These are phyloP conservation scores for Lepidurus packardi DNA, from an alignment of 1,140 invertebrate genomes.

Conservation along the genomic window DNA sequence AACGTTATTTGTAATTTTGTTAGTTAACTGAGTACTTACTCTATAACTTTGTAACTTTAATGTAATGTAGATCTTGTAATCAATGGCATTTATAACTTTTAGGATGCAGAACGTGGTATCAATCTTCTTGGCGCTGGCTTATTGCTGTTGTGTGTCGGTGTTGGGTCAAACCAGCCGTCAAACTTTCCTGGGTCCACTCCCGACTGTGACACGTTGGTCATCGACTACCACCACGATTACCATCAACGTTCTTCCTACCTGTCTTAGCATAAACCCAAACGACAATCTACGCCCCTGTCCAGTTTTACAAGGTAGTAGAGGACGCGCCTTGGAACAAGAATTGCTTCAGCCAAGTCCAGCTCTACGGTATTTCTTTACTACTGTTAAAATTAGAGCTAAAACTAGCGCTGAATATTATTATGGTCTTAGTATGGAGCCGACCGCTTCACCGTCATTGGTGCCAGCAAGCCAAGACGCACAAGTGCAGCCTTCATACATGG, in stretches of 20 bases:
- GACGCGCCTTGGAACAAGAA: neutral
- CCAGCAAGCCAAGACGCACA: neutral
- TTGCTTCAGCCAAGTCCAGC: neutral
- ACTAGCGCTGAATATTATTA: neutral
- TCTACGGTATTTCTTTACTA: too few species aligned
- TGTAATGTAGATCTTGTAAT: too few species aligned
- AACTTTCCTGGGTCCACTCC: neutral
- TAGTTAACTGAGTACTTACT: too few species aligned
- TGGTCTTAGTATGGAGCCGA: neutral
- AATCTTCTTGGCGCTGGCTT: neutral
- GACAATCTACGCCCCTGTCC: neutral
- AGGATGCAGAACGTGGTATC: neutral
- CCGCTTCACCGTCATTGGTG: neutral
- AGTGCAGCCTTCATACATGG: neutral
- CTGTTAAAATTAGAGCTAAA: too few species aligned
- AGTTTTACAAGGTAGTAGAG: neutral
- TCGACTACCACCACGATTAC: neutral
- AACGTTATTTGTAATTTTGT: too few species aligned
- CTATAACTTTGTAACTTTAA: too few species aligned
- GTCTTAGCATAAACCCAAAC: neutral
- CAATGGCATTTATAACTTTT: too few species aligned
- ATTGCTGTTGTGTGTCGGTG: too few species aligned
- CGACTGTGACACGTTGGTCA: neutral
- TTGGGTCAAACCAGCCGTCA: neutral
- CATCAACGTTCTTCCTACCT: neutral